Evolutionary conservation across 2,888 invertebrate genomes (phyloP), one percentile per base, ranked within the genome.

Genomic region (Drosophila colorata): DNA sequence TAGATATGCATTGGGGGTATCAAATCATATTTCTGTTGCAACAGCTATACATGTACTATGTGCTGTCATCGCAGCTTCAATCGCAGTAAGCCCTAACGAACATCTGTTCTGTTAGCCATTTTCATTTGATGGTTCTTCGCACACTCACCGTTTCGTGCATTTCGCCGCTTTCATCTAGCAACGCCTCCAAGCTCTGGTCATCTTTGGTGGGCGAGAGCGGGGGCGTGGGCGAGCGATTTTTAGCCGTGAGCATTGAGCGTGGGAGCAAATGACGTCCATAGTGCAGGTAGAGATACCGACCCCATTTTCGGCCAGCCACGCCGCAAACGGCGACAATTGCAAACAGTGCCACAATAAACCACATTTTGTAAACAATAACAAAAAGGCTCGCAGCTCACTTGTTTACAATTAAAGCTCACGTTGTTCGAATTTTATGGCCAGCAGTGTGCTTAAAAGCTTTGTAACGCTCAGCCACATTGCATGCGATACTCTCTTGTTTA

Each of bases 131-230:
- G 6, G 4, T 55, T 47, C 14, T 14, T 25, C 16, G 5, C 16
- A 9, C 55, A 65, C 92, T 92, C 84, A 92, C 92, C 91, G 92
- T 92, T 80, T 90, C 91, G 47, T 91, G 89, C 90, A 92, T 91
- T 85, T 92, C 92, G 4, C 90, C 86, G 73, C 91, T 89, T 69
- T 90, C 90, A 69, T 92, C 92, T 38, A 91, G 84, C 65, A 90
- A 76, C 14, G 90, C 86, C 78, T 92, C 92, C 51, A 92, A 78
- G 71, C 85, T 92, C 68, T 91, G 90, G 80, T 89, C 90, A 67
- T 92, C 90, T 69, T 89, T 90, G 23, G 85, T 78, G 13, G 91
- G 88, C 31, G 90, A 86, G 38, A 90, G 78, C n/a, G 92, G 91
- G 1, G 92, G 92, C 5, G 92, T 92, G 37, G 91, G 85, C 4